Evolutionary conservation across 2,888 invertebrate genomes (phyloP).

Genomic region (Rotaria socialis): DNA sequence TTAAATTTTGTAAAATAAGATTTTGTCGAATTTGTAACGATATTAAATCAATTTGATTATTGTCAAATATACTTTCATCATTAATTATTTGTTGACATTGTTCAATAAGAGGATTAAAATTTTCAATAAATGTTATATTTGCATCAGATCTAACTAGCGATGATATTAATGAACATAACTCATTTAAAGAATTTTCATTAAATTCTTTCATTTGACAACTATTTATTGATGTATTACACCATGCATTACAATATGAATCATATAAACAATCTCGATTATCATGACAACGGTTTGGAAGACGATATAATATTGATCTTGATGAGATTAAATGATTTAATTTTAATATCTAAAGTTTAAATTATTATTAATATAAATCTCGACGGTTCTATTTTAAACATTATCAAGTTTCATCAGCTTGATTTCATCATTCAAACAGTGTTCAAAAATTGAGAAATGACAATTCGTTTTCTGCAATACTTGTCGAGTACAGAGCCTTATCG

Average conservation of each 20-base stretch:
- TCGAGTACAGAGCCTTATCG: too few species aligned
- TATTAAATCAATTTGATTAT: neutral
- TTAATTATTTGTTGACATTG: constrained; percentile 1
- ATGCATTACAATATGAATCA: neutral
- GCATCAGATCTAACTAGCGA: neutral
- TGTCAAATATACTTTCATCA: neutral
- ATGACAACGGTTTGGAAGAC: neutral
- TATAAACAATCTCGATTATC: neutral
- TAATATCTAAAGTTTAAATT: neutral
- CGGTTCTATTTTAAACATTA: too few species aligned
- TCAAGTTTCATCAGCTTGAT: too few species aligned
- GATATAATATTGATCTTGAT: neutral
- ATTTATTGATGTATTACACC: neutral
- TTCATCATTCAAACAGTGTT: too few species aligned
- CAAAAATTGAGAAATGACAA: too few species aligned
- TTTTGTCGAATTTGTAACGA: neutral
- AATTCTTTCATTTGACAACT: neutral
- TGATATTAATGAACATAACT: neutral
- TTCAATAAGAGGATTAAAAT: neutral
- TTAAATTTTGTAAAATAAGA: neutral
- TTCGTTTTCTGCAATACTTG: too few species aligned
- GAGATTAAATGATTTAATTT: neutral
- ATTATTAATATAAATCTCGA: too few species aligned
- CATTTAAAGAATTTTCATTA: neutral
- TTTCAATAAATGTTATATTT: neutral